These are phyloP conservation scores for Arnoldichthys spilopterus DNA, from an alignment of 2,797 vertebrate genomes.

Conservation along the genomic window DNA sequence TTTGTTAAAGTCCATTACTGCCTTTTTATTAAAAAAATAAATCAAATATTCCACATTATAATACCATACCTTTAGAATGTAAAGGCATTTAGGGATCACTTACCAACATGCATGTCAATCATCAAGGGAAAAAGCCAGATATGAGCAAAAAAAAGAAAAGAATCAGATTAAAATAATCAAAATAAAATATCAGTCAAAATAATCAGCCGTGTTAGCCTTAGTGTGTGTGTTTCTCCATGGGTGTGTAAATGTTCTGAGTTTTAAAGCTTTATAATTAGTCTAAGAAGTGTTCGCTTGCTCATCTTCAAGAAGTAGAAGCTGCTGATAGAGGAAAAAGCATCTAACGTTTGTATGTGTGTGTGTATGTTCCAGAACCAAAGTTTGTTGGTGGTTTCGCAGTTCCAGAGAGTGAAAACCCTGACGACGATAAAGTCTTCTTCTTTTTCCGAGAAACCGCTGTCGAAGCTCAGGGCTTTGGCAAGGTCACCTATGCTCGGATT, in stretches of 20 bases:
- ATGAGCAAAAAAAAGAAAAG: too few relatives aligned
- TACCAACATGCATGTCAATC: too few relatives aligned
- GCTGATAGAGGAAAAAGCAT: slow-evolving; percentile 1
- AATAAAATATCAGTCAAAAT: background rate
- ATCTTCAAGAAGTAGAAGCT: slow-evolving; percentile 3
- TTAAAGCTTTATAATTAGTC: background rate
- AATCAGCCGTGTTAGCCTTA: background rate
- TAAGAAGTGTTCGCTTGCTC: background rate
- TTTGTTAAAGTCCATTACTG: too few relatives aligned
- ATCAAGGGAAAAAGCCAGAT: too few relatives aligned
- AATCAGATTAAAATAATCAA: too few relatives aligned
- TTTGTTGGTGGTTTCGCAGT: slow-evolving; percentile 95
- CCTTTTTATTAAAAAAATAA: too few relatives aligned
- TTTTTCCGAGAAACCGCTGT: slow-evolving; percentile 96
- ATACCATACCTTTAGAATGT: too few relatives aligned
- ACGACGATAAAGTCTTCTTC: slow-evolving; percentile 98
- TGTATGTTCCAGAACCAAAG: slow-evolving; percentile 85
- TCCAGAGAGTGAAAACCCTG: slow-evolving; percentile 94
- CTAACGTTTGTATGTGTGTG: slow-evolving; percentile 3
- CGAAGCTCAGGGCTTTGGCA: slow-evolving; percentile 88
- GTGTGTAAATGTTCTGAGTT: background rate
- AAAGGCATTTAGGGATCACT: too few relatives aligned
- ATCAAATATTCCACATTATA: too few relatives aligned
- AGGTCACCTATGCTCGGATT: slow-evolving; percentile 89
- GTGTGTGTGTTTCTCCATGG: background rate